Evolutionary conservation across 2,888 invertebrate species (phyloP), one percentile per base, ranked within the genome.

Genomic region (Diarsia dahlii): DNA sequence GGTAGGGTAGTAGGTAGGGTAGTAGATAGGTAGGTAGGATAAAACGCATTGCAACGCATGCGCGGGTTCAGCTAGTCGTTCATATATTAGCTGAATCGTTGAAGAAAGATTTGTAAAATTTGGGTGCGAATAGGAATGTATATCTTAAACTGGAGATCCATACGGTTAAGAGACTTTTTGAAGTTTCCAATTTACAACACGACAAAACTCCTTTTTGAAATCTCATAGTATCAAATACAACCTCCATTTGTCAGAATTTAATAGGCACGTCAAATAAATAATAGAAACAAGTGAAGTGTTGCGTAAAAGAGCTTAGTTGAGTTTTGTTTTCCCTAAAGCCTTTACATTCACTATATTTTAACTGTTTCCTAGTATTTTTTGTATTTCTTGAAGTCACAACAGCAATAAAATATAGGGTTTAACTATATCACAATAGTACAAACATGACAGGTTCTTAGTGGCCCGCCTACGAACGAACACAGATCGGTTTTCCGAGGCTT

Each of bases 381-480:
- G 80, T 80, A 66, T 67, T 76, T 85, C 83, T 85, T 73, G 83
- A 86, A 83, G 83, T 78, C 83, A 83, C 71, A 82, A 60, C 79
- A 45, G 68, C 74, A 86, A 83, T 86, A 83, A 86, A 82, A 85
- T 83, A 86, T n/a, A 45, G 64, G 84, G 79, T 82, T 83, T 83
- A 63, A 83, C 71, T 78, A 52, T 86, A 85, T 74, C 78, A 74
- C 83, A 85, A 85, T 74, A 73, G 86, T 83, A 71, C 71, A 71
- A 86, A 83, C 84, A 85, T 71, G 83, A 82, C 86, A 77, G 73
- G 82, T 71, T 78, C 73, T 78, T 82, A 76, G 83, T 46, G 23
- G 70, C 68, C 86, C 83, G 82, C 86, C 82, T 83, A 82, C 86
- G 86, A 82, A 78, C 86, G 86, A 78, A 65, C 83, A 71, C 46